Evolutionary conservation across 2,797 vertebrate genomes (phyloP), one percentile per base, ranked within the genome.

Genomic region (Threskiornis aethiopicus): DNA sequence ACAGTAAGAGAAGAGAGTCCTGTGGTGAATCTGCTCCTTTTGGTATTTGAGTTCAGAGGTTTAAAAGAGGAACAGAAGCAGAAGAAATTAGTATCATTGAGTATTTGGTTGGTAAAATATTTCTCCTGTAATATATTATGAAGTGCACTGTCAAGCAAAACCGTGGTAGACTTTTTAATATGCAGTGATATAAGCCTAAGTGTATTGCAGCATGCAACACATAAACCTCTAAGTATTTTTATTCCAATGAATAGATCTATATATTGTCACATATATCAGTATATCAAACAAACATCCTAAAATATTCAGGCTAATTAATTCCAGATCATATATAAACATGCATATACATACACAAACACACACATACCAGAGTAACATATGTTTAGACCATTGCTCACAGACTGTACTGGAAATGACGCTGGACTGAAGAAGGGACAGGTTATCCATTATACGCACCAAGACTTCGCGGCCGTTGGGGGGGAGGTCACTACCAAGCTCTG

Each of bases 81-180:
- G n/a, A 52, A 85, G 24, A 66, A 76, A 67, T 41, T 15, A 52
- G 39, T 58, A 54, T 52, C 42, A 22, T 10, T 41, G 61, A 62
- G 24, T 26, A 35, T 62, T 67, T 2, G 2, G 13, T 35, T 80
- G 35, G 67, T 78, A 80, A 96, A 90, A 79, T 89, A 80, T 65
- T 84, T 62, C 46, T 95, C 77, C n/a, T 42, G 5, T 55, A 66
- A 84, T 52, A 39, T 18, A 78, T 83, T 46, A 57, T 35, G 55
- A 82, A 87, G 51, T 25, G 24, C 7, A 10, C 39, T 70, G 79
- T 80, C 75, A 84, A 67, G 76, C 37, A 91, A 91, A 90, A 75
- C 18, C 22, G n/a, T 10, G 11, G 20, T 25, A 31, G 35, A 16
- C 47, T 62, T 88, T 51, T 62, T 85, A 80, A 69, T 64, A 44